A percentile compares a stretch with the other conserved stretches of the same genome.
Evolutionary conservation across 2,113 vertebrate genomes (phyloP).

Genomic region (Ammospiza caudacuta): DNA sequence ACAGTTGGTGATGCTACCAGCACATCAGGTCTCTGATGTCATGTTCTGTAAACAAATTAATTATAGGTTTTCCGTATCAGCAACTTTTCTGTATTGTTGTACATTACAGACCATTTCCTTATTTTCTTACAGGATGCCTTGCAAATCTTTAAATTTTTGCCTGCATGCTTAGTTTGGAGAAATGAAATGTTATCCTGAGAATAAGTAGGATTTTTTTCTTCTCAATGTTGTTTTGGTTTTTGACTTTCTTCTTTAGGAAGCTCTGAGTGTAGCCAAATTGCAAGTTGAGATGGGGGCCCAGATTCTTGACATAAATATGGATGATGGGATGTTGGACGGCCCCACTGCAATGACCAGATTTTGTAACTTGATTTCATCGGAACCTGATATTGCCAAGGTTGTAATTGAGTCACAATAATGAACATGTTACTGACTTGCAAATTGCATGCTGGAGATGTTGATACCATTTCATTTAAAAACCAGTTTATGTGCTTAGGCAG

Average conservation of each 20-base stretch:
- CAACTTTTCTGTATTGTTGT: background rate
- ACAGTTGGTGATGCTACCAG: background rate
- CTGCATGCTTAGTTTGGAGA: background rate
- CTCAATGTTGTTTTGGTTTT: background rate
- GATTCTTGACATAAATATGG: conserved; percentile 96
- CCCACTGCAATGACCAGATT: conserved; percentile 89
- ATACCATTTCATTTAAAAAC: background rate
- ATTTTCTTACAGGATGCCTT: background rate
- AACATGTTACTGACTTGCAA: background rate
- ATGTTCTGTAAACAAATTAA: background rate
- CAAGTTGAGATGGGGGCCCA: conserved; percentile 99
- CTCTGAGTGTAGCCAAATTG: conserved; percentile 86
- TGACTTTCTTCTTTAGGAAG: conserved; percentile 79
- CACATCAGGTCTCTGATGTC: background rate
- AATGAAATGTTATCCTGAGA: background rate
- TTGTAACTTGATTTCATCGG: conserved; percentile 90
- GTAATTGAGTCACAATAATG: background rate
- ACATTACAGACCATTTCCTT: background rate
- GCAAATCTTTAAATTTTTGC: background rate
- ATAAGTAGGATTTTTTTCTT: background rate
- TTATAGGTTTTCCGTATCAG: background rate
- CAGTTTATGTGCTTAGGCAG: background rate
- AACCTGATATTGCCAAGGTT: conserved; percentile 94
- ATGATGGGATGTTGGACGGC: conserved; percentile 96
- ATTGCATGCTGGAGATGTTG: background rate